Conservation (phyloP, 2,113 vertebrate species). For the Phalacrocorax carbo region DNA sequence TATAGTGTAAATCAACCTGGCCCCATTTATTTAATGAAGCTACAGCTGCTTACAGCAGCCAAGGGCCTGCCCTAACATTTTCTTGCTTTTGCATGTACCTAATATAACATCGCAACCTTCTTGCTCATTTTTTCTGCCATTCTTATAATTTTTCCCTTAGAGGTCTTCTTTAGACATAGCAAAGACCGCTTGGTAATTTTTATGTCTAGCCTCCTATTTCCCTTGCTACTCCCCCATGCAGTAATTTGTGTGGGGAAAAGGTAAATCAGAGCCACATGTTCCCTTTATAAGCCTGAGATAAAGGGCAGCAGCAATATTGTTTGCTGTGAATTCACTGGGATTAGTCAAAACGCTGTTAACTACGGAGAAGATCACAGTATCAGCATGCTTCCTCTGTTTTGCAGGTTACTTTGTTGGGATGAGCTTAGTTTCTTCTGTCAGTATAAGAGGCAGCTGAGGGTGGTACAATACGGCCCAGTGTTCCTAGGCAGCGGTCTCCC, state of each 20-base stretch:
- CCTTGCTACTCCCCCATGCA: constrained; percentile 53
- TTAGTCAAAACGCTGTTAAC: constrained; percentile 15
- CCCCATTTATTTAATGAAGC: constrained; percentile 41
- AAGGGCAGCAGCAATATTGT: constrained; percentile 11
- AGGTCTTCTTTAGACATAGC: constrained; percentile 66
- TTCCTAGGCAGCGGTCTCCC: background rate
- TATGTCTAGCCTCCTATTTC: constrained; percentile 66
- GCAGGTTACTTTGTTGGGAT: background rate
- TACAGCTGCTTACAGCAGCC: constrained; percentile 24
- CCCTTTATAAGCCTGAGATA: constrained; percentile 16
- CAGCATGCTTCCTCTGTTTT: background rate
- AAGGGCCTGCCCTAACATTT: constrained; percentile 29
- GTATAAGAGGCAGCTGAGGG: background rate
- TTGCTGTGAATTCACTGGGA: background rate
- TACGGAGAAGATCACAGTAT: background rate
- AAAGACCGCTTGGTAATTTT: constrained; percentile 59
- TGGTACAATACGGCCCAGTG: background rate
- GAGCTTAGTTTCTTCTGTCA: background rate
- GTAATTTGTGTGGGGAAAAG: constrained; percentile 56
- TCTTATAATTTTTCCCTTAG: constrained; percentile 62
- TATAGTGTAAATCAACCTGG: constrained; percentile 30
- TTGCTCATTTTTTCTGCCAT: constrained; percentile 50
- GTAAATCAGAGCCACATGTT: constrained; percentile 71
- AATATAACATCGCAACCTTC: constrained; percentile 10
- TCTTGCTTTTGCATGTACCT: constrained; percentile 25